Conservation (phyloP, 2,113 vertebrate genomes). For the Gila orcuttii region DNA sequence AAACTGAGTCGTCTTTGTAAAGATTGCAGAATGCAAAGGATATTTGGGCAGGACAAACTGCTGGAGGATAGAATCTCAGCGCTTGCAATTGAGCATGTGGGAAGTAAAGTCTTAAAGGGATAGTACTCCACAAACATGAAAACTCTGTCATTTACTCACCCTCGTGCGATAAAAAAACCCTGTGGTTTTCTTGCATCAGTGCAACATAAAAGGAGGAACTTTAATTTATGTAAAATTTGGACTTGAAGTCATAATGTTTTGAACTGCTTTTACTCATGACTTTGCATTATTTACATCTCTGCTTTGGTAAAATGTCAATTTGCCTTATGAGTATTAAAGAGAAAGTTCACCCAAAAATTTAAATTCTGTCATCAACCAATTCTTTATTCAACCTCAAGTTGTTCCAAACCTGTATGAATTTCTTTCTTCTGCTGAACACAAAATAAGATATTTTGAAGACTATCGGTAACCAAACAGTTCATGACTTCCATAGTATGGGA, state of each 20-base stretch:
- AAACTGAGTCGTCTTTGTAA: conserved; percentile 26
- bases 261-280: background rate
- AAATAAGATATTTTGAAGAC: too few species aligned
- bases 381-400: too few species aligned
- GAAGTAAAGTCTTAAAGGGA: conserved; percentile 5
- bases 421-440: too few species aligned
- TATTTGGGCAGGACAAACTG: background rate
- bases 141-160: background rate
- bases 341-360: too few species aligned
- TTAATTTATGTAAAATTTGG: too few species aligned
- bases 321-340: too few species aligned
- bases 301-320: background rate
- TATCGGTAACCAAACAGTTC: too few species aligned
- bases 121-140: background rate
- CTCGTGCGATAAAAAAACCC: background rate
- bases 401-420: too few species aligned
- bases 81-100: background rate
- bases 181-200: background rate
- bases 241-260: background rate
- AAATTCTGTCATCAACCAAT: too few species aligned
- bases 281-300: background rate
- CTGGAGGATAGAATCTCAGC: background rate
- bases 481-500: too few species aligned
- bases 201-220: background rate
- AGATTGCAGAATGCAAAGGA: background rate